phyloP scores from a whole-genome alignment of 2,113 vertebrate genomes.

The Hemiscyllium ocellatum region DNA sequence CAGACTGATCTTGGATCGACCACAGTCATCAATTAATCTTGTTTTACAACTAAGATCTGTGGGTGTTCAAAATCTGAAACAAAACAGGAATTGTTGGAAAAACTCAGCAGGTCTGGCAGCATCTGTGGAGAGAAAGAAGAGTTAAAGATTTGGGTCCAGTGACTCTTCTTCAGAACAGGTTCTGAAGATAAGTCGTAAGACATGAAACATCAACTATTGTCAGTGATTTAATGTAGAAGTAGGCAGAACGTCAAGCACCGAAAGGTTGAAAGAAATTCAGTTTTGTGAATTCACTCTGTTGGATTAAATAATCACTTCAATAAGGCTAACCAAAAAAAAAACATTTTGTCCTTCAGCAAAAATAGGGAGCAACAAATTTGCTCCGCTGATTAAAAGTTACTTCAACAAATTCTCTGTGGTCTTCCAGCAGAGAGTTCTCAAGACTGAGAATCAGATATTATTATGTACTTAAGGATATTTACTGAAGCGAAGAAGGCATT shows the following conservation, averaged over 20 bases:
- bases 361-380: background rate
- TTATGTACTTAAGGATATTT: background rate
- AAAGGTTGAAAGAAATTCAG: background rate
- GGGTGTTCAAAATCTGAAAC: no score
- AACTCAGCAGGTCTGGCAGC: no score
- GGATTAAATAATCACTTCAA: background rate
- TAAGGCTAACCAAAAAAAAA: background rate
- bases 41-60: background rate
- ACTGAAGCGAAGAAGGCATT: background rate
- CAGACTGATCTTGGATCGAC: background rate
- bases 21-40: background rate
- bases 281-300: background rate
- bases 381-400: background rate
- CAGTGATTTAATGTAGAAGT: background rate
- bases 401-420: background rate
- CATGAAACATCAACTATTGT: no score
- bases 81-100: no score
- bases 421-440: background rate
- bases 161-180: no score
- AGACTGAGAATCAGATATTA: background rate
- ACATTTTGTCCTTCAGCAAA: background rate
- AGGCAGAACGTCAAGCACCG: background rate
- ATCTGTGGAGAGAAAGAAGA: no score
- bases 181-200: no score
- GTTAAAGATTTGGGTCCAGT: no score